A percentile compares a stretch with the other conserved stretches of the same genome.
Evolutionary conservation across 2,797 vertebrate species (phyloP).

Genomic region (Onychomys arenicola): DNA sequence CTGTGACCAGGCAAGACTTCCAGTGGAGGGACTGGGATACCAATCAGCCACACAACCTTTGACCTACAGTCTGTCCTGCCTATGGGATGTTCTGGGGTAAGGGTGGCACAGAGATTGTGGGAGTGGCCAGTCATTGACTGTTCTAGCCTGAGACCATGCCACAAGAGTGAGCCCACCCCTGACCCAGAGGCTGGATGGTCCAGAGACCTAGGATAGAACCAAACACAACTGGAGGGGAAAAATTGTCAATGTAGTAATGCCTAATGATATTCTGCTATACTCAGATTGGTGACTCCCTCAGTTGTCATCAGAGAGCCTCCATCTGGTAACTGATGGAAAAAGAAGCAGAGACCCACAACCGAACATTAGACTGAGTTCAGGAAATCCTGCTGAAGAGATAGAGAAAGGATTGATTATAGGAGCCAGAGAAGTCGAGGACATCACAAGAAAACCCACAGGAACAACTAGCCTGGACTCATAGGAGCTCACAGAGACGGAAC

Average conservation of each 20-base stretch:
- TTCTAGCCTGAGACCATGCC: background rate
- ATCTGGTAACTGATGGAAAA: background rate
- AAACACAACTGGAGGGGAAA: background rate
- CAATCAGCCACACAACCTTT: background rate
- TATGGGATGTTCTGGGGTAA: background rate
- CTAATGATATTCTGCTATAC: background rate
- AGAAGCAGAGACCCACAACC: background rate
- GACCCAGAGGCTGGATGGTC: background rate
- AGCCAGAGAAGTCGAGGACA: background rate
- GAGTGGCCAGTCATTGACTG: background rate
- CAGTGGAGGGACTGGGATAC: background rate
- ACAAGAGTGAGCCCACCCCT: background rate
- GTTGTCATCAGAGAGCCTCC: background rate
- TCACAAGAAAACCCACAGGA: background rate
- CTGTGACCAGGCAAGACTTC: background rate
- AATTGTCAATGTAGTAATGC: background rate
- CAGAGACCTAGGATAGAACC: background rate
- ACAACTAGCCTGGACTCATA: background rate
- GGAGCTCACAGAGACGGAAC: background rate
- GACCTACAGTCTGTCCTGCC: background rate
- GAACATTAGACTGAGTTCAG: no score
- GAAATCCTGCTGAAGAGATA: no score
- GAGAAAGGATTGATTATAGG: no score
- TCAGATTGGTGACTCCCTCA: background rate
- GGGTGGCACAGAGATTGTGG: background rate